Evolutionary conservation across 2,888 invertebrate species (phyloP).

Genomic region (Gryllus longicercus): DNA sequence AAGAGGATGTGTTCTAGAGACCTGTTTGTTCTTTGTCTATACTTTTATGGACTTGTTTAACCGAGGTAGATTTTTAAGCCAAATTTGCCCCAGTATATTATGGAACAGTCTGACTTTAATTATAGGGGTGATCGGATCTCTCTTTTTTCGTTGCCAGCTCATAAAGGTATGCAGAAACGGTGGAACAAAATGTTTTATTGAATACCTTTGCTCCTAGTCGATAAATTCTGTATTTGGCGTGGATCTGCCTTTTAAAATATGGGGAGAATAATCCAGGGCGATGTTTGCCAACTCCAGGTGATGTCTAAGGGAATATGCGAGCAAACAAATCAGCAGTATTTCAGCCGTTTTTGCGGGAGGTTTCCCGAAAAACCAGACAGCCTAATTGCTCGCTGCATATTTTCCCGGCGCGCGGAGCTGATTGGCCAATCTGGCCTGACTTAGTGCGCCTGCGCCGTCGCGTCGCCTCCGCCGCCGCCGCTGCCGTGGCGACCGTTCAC

Average conservation of each 20-base stretch:
- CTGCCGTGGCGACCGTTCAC: not conserved
- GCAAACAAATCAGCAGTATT: slow-evolving; percentile 5
- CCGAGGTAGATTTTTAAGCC: not conserved
- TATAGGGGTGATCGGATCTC: not conserved
- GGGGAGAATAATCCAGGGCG: not conserved
- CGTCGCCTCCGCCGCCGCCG: not conserved
- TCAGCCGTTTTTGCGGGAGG: not conserved
- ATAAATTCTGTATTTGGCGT: not conserved
- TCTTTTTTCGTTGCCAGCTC: slow-evolving; percentile 4
- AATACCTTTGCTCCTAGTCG: slow-evolving; percentile 17
- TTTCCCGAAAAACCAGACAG: not conserved
- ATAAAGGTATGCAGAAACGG: not conserved
- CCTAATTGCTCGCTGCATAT: slow-evolving; percentile 5
- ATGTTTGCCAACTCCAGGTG: not conserved
- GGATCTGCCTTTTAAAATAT: slow-evolving; percentile 17
- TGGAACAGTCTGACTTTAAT: not conserved
- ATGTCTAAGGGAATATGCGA: slow-evolving; percentile 17
- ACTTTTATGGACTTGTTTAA: not conserved
- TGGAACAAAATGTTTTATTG: slow-evolving; percentile 4
- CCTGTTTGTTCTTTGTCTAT: too few species aligned
- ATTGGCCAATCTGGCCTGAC: slow-evolving; percentile 9
- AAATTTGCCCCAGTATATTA: too few species aligned
- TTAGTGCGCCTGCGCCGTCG: slow-evolving; percentile 1
- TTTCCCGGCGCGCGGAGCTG: not conserved
- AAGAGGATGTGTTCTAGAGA: too few species aligned